Evolutionary conservation across 2,797 vertebrate genomes (phyloP), one percentile per base, ranked within the genome.

Genomic region (Sebastolobus altivelis): DNA sequence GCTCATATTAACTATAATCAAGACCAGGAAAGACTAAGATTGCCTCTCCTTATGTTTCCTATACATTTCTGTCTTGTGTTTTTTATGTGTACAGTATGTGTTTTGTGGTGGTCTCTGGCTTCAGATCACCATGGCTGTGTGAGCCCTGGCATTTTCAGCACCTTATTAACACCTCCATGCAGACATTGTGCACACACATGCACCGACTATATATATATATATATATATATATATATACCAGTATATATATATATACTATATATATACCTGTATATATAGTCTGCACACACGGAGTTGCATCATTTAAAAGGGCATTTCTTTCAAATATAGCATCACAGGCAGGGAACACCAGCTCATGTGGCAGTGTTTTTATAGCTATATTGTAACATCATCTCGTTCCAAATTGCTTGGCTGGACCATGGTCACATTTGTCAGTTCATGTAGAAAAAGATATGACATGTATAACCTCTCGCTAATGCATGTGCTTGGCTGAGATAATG

Each of bases 1-100:
- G 81, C 66, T 74, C 65, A 74, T 80, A 88, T 87, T 77, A 86
- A 82, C 60, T 82, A 52, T 91, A 92, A 93, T 91, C 75, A 68
- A 88, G 88, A 92, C 66, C 88, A 92, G 80, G 20, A 78, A 68
- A 18, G 75, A 22, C 68, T 9, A 6, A 27, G 10, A 75, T 73
- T 76, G 46, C 49, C 65, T 74, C 65, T 46, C 63, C 59, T 68
- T 65, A 69, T 78, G 78, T 77, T 71, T 65, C 29, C 37, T 70
- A 59, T 61, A 77, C n/a, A 58, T 83, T 65, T 71, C 38, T 52
- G 46, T 46, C 37, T 43, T 69, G 35, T 72, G 25, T 75, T 56
- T 73, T 80, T 56, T 60, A 49, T 60, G 59, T 67, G 77, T 73
- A 43, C 58, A 68, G 35, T 40, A 22, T 77, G 43, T 74, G 33